A percentile compares a stretch with the other conserved stretches of the same genome.
Conservation (phyloP, 2,113 vertebrate species). For the Oncorhynchus masou region DNA sequence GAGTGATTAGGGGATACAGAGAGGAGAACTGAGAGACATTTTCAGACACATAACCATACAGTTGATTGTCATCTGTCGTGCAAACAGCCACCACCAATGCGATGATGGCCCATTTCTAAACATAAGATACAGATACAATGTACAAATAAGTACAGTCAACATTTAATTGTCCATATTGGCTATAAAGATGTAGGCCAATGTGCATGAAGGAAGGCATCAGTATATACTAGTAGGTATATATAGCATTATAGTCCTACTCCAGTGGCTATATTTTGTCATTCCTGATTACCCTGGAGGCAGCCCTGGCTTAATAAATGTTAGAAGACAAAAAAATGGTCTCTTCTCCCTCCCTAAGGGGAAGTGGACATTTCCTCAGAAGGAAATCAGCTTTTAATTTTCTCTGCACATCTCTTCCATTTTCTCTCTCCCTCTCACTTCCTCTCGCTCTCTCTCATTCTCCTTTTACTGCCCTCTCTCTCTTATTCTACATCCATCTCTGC, state of each 20-base stretch:
- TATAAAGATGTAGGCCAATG: neutral
- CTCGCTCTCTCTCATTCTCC: conserved; percentile 9
- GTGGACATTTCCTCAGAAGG: conserved; percentile 50
- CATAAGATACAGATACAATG: neutral
- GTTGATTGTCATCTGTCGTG: conserved; percentile 41
- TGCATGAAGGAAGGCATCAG: neutral
- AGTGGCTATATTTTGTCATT: conserved; percentile 52
- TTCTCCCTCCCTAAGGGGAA: conserved; percentile 46
- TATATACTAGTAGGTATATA: neutral
- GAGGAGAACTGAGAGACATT: conserved; percentile 45
- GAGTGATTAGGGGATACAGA: conserved; percentile 41
- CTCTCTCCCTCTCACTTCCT: neutral
- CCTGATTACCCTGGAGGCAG: conserved; percentile 48
- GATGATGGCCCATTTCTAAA: neutral
- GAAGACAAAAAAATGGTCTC: conserved; percentile 38
- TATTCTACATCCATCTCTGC: neutral
- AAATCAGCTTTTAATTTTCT: conserved; percentile 69
- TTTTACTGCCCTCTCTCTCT: neutral
- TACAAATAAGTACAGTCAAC: neutral
- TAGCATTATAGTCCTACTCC: neutral
- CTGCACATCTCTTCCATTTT: conserved; percentile 4
- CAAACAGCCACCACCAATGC: conserved; percentile 44
- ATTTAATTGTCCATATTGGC: neutral
- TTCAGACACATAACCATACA: conserved; percentile 30
- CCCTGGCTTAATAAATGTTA: conserved; percentile 61